Base-by-base conservation (phyloP, 92 coral and sea anemone species). In the Actinostola sp. region DNA sequence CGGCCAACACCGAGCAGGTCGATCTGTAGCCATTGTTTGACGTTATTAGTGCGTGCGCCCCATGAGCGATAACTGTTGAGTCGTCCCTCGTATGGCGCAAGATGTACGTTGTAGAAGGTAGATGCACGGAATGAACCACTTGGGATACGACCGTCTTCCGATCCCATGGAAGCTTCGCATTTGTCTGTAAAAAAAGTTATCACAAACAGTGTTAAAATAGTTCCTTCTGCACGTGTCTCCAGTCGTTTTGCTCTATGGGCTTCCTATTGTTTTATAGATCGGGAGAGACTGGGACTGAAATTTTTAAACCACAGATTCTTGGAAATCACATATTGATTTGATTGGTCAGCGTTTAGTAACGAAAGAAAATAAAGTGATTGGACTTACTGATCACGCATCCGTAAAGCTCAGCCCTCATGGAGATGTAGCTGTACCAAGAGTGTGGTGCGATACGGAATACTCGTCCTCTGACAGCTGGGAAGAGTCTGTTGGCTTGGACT, bases 381-480 rank as follows among this genome's bases (percentile, higher is more conserved):
- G n/a, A 75, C 88, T 78, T 83, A 88, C 97, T 88, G 77, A 87
- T 85, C 11, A 85, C 79, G 67, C 97, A 92, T 21, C 97, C 97
- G 65, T 89, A 78, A 52, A 92, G 70, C 67, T 92, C 97, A 25
- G 82, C 92, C 57, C 97, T 82, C 82, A 92, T 64, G 19, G 92
- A 83, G 62, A 85, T 86, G 73, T 75, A 76, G 1, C 71, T 20
- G 29, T 83, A 73, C 96, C 96, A 86, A 4, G 82, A 79, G 26
- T 38, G 88, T 0, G 96, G 92, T 10, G 66, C 79, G 32, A 92
- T 58, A 36, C 97, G 89, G 41, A 92, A 61, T 31, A 92, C 71
- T 21, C 96, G 77, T 67, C 89, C 92, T 15, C 76, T 82, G 56
- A 84, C 77, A 11, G 84, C 64, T 29, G 97, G 97, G 89, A 89